A percentile compares a stretch with the other conserved stretches of the same genome.
Evolutionary conservation across 2,113 vertebrate genomes (phyloP).

Genomic region (Leptodactylus fuscus): DNA sequence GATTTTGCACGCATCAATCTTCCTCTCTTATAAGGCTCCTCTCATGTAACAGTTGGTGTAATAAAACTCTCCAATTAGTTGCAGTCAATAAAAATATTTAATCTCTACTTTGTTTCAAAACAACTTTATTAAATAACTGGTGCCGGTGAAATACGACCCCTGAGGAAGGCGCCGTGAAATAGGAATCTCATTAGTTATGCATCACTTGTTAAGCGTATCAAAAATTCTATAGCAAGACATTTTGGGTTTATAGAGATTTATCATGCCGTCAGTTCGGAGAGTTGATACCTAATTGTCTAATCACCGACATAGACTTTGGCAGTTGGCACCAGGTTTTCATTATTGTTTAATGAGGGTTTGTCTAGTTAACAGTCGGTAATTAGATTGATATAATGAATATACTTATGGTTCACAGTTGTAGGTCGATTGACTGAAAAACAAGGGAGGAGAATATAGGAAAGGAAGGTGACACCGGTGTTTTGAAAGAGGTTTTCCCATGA

Average conservation of each 20-base stretch:
- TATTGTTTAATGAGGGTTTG: neutral
- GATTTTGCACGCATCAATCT: slow-evolving; percentile 40
- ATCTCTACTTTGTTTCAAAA: slow-evolving; percentile 54
- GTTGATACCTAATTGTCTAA: slow-evolving; percentile 22
- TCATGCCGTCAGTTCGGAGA: neutral
- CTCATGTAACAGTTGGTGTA: slow-evolving; percentile 51
- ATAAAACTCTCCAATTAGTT: slow-evolving; percentile 55
- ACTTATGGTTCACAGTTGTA: neutral
- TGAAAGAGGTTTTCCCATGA: too few species aligned
- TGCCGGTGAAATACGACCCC: slow-evolving; percentile 45
- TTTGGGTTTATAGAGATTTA: slow-evolving; percentile 12
- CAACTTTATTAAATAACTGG: slow-evolving; percentile 57
- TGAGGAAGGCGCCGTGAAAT: slow-evolving; percentile 15
- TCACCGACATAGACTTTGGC: neutral
- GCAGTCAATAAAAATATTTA: slow-evolving; percentile 61
- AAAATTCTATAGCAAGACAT: slow-evolving; percentile 13
- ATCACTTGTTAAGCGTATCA: slow-evolving; percentile 39
- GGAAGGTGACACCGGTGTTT: neutral
- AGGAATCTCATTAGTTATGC: slow-evolving; percentile 48
- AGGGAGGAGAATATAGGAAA: neutral
- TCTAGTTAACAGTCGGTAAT: neutral
- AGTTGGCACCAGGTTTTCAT: slow-evolving; percentile 12
- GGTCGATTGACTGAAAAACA: neutral
- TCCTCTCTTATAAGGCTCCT: slow-evolving; percentile 21
- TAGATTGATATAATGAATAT: neutral